phyloP scores from a whole-genome alignment of 1,140 invertebrate species.

The Temnothorax longispinosus region DNA sequence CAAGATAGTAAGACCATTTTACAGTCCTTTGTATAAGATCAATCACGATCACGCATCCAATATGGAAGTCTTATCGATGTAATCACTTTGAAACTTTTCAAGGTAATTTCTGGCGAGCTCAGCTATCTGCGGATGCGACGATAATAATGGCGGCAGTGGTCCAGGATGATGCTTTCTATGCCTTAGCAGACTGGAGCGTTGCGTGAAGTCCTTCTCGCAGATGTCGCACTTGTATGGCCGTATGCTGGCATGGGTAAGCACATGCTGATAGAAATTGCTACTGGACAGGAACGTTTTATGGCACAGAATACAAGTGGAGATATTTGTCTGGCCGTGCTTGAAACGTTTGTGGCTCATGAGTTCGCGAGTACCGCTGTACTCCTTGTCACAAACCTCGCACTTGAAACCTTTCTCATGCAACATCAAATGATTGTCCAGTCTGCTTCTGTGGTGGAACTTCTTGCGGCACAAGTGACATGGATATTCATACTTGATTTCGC shows the following conservation, averaged over 20 bases:
- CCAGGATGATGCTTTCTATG: slow-evolving; percentile 70
- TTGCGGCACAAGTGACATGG: slow-evolving; percentile 85
- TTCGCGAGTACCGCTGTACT: slow-evolving; percentile 70
- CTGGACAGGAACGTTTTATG: slow-evolving; percentile 76
- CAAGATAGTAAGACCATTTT: neutral
- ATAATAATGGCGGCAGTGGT: slow-evolving; percentile 47
- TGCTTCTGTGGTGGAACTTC: slow-evolving; percentile 82
- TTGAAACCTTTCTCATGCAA: slow-evolving; percentile 80
- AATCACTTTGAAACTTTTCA: slow-evolving; percentile 59
- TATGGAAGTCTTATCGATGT: slow-evolving; percentile 31
- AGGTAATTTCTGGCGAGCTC: slow-evolving; percentile 71
- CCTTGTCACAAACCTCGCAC: slow-evolving; percentile 79
- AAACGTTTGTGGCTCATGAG: slow-evolving; percentile 87
- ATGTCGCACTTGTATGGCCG: slow-evolving; percentile 87
- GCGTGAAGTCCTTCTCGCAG: slow-evolving; percentile 77
- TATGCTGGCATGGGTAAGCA: slow-evolving; percentile 88
- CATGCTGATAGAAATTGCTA: slow-evolving; percentile 84
- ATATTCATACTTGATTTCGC: slow-evolving; percentile 71
- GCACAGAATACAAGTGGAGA: slow-evolving; percentile 86
- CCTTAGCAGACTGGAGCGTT: slow-evolving; percentile 67
- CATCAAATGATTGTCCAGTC: slow-evolving; percentile 84
- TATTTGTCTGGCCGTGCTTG: slow-evolving; percentile 84
- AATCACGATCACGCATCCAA: slow-evolving; percentile 42
- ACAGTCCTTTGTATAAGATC: neutral
- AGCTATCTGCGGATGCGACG: slow-evolving; percentile 71